Evolutionary conservation across 2,797 vertebrate genomes (phyloP).

Genomic region (Mycteria americana): DNA sequence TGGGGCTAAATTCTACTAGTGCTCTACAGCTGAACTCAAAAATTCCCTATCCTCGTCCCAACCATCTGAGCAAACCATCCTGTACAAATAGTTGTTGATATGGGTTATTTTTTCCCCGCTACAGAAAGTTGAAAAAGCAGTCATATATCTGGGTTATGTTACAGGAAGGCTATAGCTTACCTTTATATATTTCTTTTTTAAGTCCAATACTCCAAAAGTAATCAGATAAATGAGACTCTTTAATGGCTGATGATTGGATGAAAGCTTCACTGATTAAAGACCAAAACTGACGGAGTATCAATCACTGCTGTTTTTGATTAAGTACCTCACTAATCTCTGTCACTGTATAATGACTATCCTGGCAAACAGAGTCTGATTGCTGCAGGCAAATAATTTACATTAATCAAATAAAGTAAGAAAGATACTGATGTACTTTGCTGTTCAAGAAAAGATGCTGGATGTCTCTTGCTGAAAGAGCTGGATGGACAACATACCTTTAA

Average conservation of each 20-base stretch:
- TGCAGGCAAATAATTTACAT: conserved; percentile 65
- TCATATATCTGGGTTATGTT: not conserved
- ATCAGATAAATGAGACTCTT: conserved; percentile 53
- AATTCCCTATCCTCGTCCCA: not conserved
- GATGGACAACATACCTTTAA: not conserved
- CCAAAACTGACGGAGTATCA: conserved; percentile 62
- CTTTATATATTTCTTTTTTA: not conserved
- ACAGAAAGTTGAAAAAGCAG: not conserved
- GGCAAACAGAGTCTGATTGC: conserved; percentile 62
- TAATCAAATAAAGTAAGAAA: conserved; percentile 62
- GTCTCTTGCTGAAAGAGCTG: not conserved
- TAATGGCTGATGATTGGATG: conserved; percentile 59
- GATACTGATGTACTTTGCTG: not conserved
- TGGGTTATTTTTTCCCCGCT: not conserved
- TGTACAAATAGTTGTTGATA: not conserved
- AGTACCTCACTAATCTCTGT: conserved; percentile 67
- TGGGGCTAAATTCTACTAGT: not conserved
- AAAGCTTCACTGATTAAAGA: conserved; percentile 70
- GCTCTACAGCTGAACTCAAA: not conserved
- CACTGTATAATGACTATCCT: conserved; percentile 65
- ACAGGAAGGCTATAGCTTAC: not conserved
- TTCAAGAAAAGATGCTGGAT: conserved; percentile 13
- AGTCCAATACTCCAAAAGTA: conserved; percentile 25
- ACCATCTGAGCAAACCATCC: not conserved
- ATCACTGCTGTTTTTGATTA: conserved; percentile 71